A percentile compares a stretch with the other conserved stretches of the same genome.
phyloP scores from a whole-genome alignment of 1,140 invertebrate species.

The Oreohelix idahoensis region DNA sequence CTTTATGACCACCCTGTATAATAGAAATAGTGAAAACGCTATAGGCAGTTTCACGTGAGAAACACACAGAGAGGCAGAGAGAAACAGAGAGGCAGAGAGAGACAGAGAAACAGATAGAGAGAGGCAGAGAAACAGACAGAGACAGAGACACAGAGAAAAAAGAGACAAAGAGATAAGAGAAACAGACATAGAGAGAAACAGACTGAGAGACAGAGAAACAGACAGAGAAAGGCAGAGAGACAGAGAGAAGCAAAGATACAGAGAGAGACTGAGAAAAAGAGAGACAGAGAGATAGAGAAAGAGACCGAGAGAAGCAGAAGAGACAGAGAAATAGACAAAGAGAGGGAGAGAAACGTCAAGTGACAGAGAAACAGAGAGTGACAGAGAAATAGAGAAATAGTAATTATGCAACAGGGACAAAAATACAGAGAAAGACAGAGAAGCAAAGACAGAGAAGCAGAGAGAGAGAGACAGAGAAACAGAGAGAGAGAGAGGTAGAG shows the following conservation, averaged over 20 bases:
- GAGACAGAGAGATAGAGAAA: too few relatives aligned
- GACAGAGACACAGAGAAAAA: background rate
- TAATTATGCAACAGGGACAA: too few relatives aligned
- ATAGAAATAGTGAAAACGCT: too few relatives aligned
- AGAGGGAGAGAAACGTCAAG: too few relatives aligned
- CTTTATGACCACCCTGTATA: too few relatives aligned
- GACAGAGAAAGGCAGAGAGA: background rate
- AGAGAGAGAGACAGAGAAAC: background rate
- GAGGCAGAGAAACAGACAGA: background rate
- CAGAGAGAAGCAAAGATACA: background rate
- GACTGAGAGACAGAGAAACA: conserved; percentile 13
- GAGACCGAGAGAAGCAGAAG: background rate
- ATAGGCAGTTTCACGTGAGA: too few relatives aligned
- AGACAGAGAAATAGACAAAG: too few relatives aligned
- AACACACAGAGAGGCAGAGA: background rate
- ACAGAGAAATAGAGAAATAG: too few relatives aligned
- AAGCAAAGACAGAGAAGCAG: too few relatives aligned
- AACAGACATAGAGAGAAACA: conserved; percentile 19
- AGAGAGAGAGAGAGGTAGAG: too few relatives aligned
- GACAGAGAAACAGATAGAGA: background rate
- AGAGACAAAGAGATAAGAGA: background rate
- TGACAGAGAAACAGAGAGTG: too few relatives aligned
- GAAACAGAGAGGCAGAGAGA: background rate
- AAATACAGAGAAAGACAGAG: too few relatives aligned
- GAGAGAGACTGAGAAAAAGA: background rate